Evolutionary conservation across 2,113 vertebrate genomes (phyloP).

Genomic region (Chionomys nivalis): DNA sequence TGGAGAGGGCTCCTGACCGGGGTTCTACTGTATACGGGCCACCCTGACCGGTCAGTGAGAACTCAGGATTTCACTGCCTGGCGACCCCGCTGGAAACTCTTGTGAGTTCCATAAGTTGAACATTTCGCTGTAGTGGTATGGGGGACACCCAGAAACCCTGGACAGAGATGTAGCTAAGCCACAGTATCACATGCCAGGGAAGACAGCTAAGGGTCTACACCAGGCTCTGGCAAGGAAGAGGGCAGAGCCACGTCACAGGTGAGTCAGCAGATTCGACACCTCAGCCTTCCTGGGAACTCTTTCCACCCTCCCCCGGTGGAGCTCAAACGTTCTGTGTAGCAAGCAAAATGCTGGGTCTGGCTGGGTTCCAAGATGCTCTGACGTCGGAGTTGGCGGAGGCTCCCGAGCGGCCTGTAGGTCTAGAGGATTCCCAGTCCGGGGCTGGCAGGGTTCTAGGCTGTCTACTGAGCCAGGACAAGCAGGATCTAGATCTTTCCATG

Average conservation of each 20-base stretch:
- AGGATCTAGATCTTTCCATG: neutral
- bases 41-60: neutral
- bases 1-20: neutral
- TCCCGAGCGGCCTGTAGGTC: neutral
- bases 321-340: neutral
- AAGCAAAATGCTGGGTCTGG: neutral
- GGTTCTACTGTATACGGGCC: neutral
- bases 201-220: neutral
- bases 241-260: neutral
- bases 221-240: neutral
- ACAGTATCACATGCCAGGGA: neutral
- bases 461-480: neutral
- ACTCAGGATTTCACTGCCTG: neutral
- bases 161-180: neutral
- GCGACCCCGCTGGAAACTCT: neutral
- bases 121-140: neutral
- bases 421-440: neutral
- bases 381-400: neutral
- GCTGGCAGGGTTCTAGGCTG: constrained; percentile 21
- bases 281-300: neutral
- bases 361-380: neutral
- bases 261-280: neutral
- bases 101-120: neutral
- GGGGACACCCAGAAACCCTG: neutral
- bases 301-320: neutral